phyloP scores from a whole-genome alignment of 2,888 invertebrate genomes.

The Cybosia mesomella region DNA sequence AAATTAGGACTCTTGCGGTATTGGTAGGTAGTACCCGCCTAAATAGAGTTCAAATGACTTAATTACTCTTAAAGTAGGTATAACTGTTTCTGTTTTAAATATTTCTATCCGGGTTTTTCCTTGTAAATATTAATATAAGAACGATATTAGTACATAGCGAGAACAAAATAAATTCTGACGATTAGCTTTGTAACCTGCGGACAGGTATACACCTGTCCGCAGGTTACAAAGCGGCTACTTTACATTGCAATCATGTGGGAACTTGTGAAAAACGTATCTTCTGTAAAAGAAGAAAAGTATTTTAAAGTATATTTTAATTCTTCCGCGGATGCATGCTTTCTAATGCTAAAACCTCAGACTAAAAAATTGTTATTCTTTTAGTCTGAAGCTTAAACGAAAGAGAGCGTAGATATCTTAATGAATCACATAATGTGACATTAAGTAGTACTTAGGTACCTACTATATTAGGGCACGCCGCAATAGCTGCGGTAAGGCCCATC shows the following conservation, averaged over 20 bases:
- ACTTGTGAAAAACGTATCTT: background rate
- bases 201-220: too few species aligned
- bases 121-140: background rate
- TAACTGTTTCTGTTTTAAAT: background rate
- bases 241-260: background rate
- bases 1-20: background rate
- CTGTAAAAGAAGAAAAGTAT: background rate
- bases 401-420: background rate
- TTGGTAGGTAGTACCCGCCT: background rate
- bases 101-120: background rate
- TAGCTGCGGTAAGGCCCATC: too few species aligned
- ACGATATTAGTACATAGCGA: background rate
- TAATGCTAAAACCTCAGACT: too few species aligned
- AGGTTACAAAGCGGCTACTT: background rate
- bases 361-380: too few species aligned
- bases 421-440: background rate
- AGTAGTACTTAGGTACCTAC: background rate
- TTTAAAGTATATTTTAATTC: too few species aligned
- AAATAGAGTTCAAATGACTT: background rate
- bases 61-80: background rate
- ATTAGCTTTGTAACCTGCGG: constrained; percentile 6
- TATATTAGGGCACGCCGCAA: too few species aligned
- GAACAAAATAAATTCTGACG: background rate
- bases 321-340: background rate
- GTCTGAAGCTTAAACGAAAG: too few species aligned